Evolutionary conservation across 1,140 invertebrate genomes (phyloP).

Genomic region (Euwallacea similis): DNA sequence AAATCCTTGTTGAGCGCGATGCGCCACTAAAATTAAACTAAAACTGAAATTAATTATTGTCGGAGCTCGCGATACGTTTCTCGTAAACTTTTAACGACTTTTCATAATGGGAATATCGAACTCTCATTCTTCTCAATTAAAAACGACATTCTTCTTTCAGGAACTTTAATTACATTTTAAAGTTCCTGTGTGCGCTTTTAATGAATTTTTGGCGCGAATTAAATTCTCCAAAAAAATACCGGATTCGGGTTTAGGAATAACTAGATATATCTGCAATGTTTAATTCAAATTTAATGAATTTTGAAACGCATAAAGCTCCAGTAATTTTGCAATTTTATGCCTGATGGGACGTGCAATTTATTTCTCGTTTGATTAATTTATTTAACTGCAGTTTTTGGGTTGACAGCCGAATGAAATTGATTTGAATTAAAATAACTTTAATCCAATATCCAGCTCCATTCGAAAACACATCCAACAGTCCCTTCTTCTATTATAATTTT

Average conservation of each 20-base stretch:
- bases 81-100: conserved; percentile 33
- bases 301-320: not conserved
- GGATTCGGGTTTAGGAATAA: no score
- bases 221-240: no score
- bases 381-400: conserved; percentile 1
- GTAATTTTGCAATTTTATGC: conserved; percentile 6
- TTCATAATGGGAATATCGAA: conserved; percentile 24
- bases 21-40: conserved; percentile 26
- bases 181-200: not conserved
- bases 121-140: conserved; percentile 27
- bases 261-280: not conserved
- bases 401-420: not conserved
- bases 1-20: conserved; percentile 25
- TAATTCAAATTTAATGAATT: conserved; percentile 5
- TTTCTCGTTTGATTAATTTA: conserved; percentile 4
- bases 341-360: conserved; percentile 2
- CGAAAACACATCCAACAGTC: no score
- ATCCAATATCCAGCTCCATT: no score
- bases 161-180: conserved; percentile 5
- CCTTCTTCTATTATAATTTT: no score
- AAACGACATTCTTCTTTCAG: conserved; percentile 3
- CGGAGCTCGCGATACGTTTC: conserved; percentile 15
- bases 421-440: not conserved
- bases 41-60: conserved; percentile 30
- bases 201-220: no score